These are phyloP conservation scores for Pardalotus punctatus DNA, from an alignment of 2,113 vertebrate genomes.

Conservation along the genomic window DNA sequence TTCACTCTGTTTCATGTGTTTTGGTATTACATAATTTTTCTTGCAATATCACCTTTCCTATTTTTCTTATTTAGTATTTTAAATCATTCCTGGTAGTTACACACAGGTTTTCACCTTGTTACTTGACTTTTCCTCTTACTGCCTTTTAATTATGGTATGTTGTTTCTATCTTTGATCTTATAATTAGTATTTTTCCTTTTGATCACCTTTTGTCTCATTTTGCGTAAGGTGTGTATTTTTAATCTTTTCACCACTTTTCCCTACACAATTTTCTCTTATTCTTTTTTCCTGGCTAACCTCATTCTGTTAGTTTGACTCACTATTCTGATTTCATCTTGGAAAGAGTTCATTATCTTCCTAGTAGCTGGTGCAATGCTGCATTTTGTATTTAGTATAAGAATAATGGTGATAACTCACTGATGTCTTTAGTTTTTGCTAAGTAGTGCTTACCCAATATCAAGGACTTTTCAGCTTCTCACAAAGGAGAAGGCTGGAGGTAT, in stretches of 20 bases:
- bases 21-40: not conserved
- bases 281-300: not conserved
- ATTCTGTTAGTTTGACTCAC: not conserved
- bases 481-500: not conserved
- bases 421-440: not conserved
- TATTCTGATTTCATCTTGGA: not conserved
- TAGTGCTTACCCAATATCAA: not conserved
- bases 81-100: not conserved
- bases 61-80: not conserved
- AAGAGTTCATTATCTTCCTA: not conserved
- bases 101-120: not conserved
- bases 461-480: not conserved
- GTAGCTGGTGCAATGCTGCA: not conserved
- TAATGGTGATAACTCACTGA: not conserved
- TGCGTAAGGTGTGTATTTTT: not conserved
- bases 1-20: not conserved
- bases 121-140: slow-evolving; percentile 5
- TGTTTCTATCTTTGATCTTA: not conserved
- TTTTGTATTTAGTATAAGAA: not conserved
- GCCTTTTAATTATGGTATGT: not conserved
- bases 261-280: not conserved
- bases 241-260: not conserved
- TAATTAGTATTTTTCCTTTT: slow-evolving; percentile 13
- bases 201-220: not conserved
- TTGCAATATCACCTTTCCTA: not conserved